phyloP scores from a whole-genome alignment of 1,140 invertebrate genomes.

The Apis dorsata region DNA sequence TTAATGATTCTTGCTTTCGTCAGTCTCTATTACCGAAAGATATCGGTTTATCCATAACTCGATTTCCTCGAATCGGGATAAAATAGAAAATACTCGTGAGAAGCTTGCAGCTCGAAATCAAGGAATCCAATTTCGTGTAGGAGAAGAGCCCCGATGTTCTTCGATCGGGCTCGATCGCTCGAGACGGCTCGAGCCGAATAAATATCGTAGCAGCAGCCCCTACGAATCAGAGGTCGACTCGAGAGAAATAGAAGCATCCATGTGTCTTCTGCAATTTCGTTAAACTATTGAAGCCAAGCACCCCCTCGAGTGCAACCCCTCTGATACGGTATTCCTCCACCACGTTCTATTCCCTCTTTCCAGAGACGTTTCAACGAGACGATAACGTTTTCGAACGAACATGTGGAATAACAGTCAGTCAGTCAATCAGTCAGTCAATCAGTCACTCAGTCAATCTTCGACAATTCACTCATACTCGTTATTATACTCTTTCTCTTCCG shows the following conservation, averaged over 20 bases:
- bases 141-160: neutral
- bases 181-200: conserved; percentile 63
- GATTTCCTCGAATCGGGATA: neutral
- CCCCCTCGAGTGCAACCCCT: conserved; percentile 65
- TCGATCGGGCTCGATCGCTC: conserved; percentile 19
- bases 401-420: neutral
- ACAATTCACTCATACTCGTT: conserved; percentile 3
- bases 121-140: conserved; percentile 18
- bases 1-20: neutral
- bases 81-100: conserved; percentile 1
- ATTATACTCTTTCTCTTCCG: conserved; percentile 24
- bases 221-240: conserved; percentile 68
- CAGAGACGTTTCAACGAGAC: neutral
- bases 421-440: neutral
- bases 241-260: conserved; percentile 61
- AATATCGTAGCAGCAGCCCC: conserved; percentile 71
- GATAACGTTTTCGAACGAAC: conserved; percentile 10
- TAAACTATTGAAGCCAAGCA: conserved; percentile 75
- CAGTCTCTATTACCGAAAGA: neutral
- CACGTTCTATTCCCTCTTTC: conserved; percentile 11
- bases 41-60: neutral
- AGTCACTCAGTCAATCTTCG: neutral
- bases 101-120: neutral
- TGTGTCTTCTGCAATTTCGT: conserved; percentile 71
- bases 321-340: neutral